A percentile compares a stretch with the other conserved stretches of the same genome.
phyloP scores from a whole-genome alignment of 2,113 vertebrate genomes.

The human region DNA sequence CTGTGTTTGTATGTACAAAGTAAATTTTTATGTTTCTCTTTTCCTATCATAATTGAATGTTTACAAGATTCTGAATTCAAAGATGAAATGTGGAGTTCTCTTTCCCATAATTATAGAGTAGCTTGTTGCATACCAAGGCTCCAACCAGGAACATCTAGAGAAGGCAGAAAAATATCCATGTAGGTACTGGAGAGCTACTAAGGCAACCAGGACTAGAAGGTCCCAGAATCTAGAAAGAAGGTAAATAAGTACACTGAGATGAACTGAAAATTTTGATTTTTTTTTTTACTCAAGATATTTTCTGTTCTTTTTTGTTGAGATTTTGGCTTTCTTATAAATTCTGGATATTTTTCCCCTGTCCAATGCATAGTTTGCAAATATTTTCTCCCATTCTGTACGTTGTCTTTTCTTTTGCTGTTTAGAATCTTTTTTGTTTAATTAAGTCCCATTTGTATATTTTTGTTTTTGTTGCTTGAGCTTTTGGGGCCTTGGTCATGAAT shows the following conservation, averaged over 20 bases:
- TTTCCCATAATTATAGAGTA: not conserved
- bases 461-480: not conserved
- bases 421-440: not conserved
- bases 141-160: not conserved
- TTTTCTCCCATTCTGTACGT: not conserved
- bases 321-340: not conserved
- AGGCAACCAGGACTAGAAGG: not conserved
- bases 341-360: not conserved
- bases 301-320: not conserved
- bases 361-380: not conserved
- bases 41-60: not conserved
- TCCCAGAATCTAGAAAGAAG: not conserved
- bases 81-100: not conserved
- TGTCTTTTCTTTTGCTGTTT: not conserved
- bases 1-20: not conserved
- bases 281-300: not conserved
- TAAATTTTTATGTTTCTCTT: not conserved
- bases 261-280: not conserved
- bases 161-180: not conserved
- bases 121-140: not conserved
- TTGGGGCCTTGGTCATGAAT: not conserved
- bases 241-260: not conserved
- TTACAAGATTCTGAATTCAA: not conserved
- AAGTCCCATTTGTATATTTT: not conserved
- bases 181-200: not conserved